These are phyloP conservation scores for Panulirus ornatus DNA, from an alignment of 1,140 invertebrate genomes.

Conservation along the genomic window DNA sequence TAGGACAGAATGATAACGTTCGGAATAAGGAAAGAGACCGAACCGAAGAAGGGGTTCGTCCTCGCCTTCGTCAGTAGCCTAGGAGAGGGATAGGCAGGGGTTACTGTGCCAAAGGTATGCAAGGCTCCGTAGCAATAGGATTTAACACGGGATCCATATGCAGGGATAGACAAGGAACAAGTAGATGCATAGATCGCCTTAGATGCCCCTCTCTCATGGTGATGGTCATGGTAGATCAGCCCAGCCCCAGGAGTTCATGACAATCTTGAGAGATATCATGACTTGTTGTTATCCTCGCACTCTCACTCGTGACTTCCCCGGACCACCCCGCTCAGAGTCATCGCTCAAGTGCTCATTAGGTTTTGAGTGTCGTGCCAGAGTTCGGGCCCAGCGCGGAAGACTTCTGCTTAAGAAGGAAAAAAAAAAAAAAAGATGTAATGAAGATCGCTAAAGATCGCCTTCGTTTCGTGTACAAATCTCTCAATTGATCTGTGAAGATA, in stretches of 20 bases:
- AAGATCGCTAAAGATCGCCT: constrained; percentile 66
- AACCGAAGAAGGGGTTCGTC: too few species aligned
- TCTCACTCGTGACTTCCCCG: constrained; percentile 3
- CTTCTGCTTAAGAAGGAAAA: constrained; percentile 48
- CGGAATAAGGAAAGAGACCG: constrained; percentile 16
- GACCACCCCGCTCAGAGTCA: constrained; percentile 32
- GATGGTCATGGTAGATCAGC: constrained; percentile 12
- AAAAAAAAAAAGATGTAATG: constrained; percentile 30
- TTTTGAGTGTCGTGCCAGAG: constrained; percentile 40
- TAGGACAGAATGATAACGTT: constrained; percentile 10
- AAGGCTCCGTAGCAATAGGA: constrained; percentile 47
- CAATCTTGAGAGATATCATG: background rate
- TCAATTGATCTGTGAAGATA: constrained; percentile 70
- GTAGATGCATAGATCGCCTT: constrained; percentile 27
- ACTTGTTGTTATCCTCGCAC: constrained; percentile 16
- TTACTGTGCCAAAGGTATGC: constrained; percentile 69
- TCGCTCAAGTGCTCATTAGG: constrained; percentile 64
- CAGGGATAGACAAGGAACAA: background rate
- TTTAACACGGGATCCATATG: constrained; percentile 8
- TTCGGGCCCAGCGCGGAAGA: constrained; percentile 37
- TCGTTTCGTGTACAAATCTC: constrained; percentile 72
- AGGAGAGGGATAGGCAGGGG: constrained; percentile 21
- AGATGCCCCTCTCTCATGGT: constrained; percentile 29
- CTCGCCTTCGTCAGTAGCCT: too few species aligned
- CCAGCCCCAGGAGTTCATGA: background rate